Conservation (phyloP, 2,888 invertebrate species). For the Germaria angustata region DNA sequence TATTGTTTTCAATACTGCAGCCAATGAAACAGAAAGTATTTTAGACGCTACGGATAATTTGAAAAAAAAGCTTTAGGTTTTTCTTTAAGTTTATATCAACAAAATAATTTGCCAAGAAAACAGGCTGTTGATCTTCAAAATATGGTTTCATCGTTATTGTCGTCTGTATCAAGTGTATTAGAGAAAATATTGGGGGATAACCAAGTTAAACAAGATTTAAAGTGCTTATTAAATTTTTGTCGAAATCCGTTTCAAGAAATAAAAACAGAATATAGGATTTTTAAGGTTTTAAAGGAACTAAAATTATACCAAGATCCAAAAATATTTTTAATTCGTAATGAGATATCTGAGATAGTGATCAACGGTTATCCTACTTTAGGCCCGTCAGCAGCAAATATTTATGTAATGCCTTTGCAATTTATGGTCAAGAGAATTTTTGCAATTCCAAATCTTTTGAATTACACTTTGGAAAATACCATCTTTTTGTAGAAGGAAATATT, state of each 20-base stretch:
- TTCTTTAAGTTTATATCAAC: background rate
- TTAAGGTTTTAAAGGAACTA: constrained; percentile 11
- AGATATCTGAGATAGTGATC: too few species aligned
- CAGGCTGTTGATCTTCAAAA: background rate
- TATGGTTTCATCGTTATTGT: background rate
- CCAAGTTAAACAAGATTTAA: constrained; percentile 10
- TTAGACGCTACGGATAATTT: background rate
- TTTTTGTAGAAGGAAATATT: constrained; percentile 55
- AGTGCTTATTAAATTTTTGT: background rate
- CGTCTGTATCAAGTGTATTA: background rate
- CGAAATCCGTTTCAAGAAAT: background rate
- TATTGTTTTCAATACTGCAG: too few species aligned
- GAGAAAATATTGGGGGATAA: background rate
- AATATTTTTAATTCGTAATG: too few species aligned
- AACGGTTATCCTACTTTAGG: too few species aligned
- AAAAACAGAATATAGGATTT: background rate
- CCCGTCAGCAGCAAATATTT: too few species aligned
- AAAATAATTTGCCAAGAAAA: background rate
- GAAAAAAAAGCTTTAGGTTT: background rate
- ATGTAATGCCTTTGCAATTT: too few species aligned
- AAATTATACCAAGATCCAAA: background rate
- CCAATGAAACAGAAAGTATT: too few species aligned
- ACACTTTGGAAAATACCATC: too few species aligned
- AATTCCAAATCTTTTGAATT: constrained; percentile 9
- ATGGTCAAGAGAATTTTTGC: background rate